These are phyloP conservation scores for Fulica atra DNA, from an alignment of 2,113 vertebrate species.

Conservation along the genomic window DNA sequence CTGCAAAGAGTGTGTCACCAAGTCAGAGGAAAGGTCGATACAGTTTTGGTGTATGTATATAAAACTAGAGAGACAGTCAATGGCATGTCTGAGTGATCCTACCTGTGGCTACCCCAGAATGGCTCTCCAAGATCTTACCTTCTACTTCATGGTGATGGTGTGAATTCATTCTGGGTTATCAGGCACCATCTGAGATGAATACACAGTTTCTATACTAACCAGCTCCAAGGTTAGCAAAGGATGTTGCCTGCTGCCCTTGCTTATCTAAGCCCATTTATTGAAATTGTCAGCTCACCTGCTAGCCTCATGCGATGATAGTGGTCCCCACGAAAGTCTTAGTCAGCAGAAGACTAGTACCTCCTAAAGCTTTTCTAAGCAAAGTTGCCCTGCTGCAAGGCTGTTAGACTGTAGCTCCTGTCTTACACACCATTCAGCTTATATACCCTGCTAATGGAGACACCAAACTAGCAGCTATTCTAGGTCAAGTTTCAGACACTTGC, in stretches of 20 bases:
- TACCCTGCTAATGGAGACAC: background rate
- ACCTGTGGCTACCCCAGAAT: background rate
- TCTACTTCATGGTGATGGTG: background rate
- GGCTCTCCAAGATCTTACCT: background rate
- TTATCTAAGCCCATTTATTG: background rate
- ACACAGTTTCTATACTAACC: background rate
- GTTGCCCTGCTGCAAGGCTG: background rate
- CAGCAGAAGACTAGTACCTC: background rate
- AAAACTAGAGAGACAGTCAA: background rate
- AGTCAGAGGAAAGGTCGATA: background rate
- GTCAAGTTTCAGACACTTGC: background rate
- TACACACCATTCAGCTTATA: background rate
- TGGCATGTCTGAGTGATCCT: background rate
- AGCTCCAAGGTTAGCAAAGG: conserved; percentile 7
- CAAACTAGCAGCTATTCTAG: background rate
- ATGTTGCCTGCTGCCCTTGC: background rate
- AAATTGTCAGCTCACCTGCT: background rate
- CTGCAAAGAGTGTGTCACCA: background rate
- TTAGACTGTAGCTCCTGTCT: background rate
- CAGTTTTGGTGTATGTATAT: fast-evolving
- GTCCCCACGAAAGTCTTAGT: background rate
- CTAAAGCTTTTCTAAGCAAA: background rate
- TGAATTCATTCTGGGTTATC: background rate
- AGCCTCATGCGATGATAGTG: background rate
- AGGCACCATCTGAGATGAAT: background rate